Percentiles rank a stretch among this genome's conserved stretches.
Conservation (phyloP, 2,888 invertebrate genomes). For the Thera obeliscata region DNA sequence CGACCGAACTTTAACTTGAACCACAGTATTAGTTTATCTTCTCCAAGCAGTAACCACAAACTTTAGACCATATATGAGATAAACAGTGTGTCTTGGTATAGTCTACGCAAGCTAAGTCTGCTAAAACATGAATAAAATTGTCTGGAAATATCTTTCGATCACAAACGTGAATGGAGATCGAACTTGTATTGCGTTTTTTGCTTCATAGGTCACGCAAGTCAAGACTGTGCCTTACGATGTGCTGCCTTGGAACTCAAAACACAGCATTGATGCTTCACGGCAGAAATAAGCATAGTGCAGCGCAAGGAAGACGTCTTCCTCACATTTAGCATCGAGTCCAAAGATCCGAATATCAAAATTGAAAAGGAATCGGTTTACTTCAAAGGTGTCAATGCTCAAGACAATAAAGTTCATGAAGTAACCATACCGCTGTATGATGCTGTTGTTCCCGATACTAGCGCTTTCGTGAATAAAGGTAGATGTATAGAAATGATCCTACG, state of each 20-base stretch:
- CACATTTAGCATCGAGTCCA: constrained; percentile 96
- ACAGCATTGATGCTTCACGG: too few species aligned
- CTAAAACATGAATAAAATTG: too few species aligned
- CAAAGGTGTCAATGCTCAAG: constrained; percentile 93
- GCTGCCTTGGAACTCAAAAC: too few species aligned
- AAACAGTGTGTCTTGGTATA: too few species aligned
- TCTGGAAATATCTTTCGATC: too few species aligned
- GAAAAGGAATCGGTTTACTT: constrained; percentile 90
- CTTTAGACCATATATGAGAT: too few species aligned
- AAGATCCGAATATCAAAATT: constrained; percentile 92
- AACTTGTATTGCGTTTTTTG: too few species aligned
- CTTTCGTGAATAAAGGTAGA: constrained; percentile 88
- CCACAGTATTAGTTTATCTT: constrained; percentile 15
- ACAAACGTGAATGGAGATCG: too few species aligned
- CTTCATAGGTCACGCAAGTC: too few species aligned
- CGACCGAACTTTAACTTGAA: constrained; percentile 25
- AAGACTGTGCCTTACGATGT: too few species aligned
- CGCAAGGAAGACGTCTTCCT: constrained; percentile 92
- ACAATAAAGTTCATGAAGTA: constrained; percentile 93
- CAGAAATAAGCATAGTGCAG: too few species aligned
- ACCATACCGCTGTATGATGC: constrained; percentile 93
- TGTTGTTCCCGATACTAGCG: constrained; percentile 92
- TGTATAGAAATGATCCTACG: constrained; percentile 90
- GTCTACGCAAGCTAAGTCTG: too few species aligned
- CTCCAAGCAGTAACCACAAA: constrained; percentile 13